Conservation (phyloP, 2,113 vertebrate species). For the Scatophagus argus region DNA sequence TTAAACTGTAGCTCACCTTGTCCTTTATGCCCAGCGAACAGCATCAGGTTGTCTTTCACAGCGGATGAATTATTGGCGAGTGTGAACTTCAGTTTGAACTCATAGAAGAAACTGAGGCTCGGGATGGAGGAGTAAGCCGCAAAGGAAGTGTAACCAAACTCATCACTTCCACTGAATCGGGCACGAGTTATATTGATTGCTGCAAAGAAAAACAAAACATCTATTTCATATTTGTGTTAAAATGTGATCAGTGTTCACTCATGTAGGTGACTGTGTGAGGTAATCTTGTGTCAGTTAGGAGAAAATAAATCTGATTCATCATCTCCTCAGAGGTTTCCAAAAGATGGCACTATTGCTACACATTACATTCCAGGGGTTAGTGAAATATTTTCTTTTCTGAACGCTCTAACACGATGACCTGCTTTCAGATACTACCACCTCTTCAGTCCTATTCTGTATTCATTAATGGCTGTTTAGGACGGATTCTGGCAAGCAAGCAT, state of each 20-base stretch:
- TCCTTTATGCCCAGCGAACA: conserved; percentile 91
- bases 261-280: conserved; percentile 3
- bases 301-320: conserved; percentile 33
- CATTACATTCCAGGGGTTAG: conserved; percentile 4
- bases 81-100: conserved; percentile 90
- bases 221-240: neutral
- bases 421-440: conserved; percentile 78
- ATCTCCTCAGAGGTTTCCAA: conserved; percentile 57
- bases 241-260: neutral
- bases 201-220: conserved; percentile 61
- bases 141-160: conserved; percentile 89
- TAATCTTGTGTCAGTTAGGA: conserved; percentile 11
- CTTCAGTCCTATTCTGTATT: conserved; percentile 76
- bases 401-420: conserved; percentile 76
- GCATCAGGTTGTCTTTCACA: conserved; percentile 88
- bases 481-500: conserved; percentile 60
- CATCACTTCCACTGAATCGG: conserved; percentile 86
- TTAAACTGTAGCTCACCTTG: conserved; percentile 82
- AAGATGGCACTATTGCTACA: conserved; percentile 84
- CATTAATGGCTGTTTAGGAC: conserved; percentile 77
- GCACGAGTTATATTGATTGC: conserved; percentile 86
- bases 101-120: conserved; percentile 84
- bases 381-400: conserved; percentile 56
- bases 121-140: conserved; percentile 84
- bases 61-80: conserved; percentile 85